Conservation (phyloP, 2,797 vertebrate species). For the Acanthurus lineatus region DNA sequence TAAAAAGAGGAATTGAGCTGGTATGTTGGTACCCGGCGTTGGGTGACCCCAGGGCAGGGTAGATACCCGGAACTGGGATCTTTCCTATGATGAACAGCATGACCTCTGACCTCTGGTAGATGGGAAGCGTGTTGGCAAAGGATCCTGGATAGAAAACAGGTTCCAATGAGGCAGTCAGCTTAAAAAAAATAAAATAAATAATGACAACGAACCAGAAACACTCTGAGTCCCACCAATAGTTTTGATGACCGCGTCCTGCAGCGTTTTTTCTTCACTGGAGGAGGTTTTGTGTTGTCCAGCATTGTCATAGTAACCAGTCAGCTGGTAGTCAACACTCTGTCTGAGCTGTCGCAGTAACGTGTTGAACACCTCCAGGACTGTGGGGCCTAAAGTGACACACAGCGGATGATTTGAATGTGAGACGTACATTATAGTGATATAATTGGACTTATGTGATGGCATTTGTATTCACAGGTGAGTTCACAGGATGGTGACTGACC, state of each 20-base stretch:
- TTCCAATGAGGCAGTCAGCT: rapidly evolving
- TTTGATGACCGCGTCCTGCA: constrained; percentile 92
- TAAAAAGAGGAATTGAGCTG: background rate
- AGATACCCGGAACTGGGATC: constrained; percentile 91
- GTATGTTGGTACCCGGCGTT: constrained; percentile 83
- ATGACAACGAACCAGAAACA: rapidly evolving
- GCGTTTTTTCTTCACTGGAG: constrained; percentile 88
- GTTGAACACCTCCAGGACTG: constrained; percentile 94
- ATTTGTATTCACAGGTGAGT: too few species aligned
- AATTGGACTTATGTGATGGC: too few species aligned
- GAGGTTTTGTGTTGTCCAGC: constrained; percentile 75
- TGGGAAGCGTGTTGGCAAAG: constrained; percentile 92
- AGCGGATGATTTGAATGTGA: background rate
- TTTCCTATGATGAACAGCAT: constrained; percentile 97
- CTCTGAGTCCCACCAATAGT: constrained; percentile 87
- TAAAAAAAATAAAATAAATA: rapidly evolving
- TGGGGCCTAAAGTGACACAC: constrained; percentile 84
- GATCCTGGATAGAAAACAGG: constrained; percentile 81
- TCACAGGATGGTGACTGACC: constrained; percentile 80
- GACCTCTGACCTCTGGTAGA: constrained; percentile 95
- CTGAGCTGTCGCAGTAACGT: constrained; percentile 91
- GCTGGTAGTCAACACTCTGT: constrained; percentile 92
- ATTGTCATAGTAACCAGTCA: constrained; percentile 89
- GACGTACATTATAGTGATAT: too few species aligned
- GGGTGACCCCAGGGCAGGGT: constrained; percentile 86